Evolutionary conservation across 1,140 invertebrate genomes (phyloP).

Genomic region (Aphelenchoides avenae): DNA sequence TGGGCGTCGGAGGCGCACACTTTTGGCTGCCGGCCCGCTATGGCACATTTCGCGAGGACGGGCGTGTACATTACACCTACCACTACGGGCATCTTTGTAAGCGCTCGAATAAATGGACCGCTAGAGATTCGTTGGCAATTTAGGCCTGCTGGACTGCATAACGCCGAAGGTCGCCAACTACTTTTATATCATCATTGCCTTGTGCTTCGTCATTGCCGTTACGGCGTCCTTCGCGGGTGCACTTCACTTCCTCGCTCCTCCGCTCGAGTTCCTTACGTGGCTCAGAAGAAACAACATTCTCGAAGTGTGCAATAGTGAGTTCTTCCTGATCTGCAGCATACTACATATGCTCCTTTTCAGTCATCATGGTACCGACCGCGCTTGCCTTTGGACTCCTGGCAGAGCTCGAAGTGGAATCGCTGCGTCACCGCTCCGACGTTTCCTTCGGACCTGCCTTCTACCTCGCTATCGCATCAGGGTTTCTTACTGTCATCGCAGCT

Average conservation of each 20-base stretch:
- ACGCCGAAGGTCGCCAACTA: not conserved
- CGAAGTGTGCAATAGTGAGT: slow-evolving; percentile 6
- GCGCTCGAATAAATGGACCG: no score
- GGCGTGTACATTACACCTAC: not conserved
- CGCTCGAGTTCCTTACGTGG: slow-evolving; percentile 9
- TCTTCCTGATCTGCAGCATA: no score
- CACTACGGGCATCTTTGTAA: not conserved
- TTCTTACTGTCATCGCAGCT: no score
- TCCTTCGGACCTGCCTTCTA: slow-evolving; percentile 5
- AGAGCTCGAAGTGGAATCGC: not conserved
- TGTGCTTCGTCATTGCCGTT: slow-evolving; percentile 9
- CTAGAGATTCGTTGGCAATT: no score
- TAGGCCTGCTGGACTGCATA: slow-evolving; percentile 7
- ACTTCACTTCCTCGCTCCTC: not conserved
- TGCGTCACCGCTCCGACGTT: slow-evolving; percentile 9
- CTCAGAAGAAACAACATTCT: slow-evolving; percentile 5
- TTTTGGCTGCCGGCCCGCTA: slow-evolving; percentile 1
- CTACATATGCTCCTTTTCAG: not conserved
- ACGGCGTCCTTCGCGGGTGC: not conserved
- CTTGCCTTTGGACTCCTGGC: not conserved
- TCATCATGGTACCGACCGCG: not conserved
- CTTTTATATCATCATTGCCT: slow-evolving; percentile 14
- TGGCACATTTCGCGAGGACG: not conserved
- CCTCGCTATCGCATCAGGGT: slow-evolving; percentile 6
- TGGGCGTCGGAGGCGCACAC: not conserved